These are phyloP conservation scores for Dryoscopus gambensis DNA, from an alignment of 2,113 vertebrate genomes.

Conservation along the genomic window DNA sequence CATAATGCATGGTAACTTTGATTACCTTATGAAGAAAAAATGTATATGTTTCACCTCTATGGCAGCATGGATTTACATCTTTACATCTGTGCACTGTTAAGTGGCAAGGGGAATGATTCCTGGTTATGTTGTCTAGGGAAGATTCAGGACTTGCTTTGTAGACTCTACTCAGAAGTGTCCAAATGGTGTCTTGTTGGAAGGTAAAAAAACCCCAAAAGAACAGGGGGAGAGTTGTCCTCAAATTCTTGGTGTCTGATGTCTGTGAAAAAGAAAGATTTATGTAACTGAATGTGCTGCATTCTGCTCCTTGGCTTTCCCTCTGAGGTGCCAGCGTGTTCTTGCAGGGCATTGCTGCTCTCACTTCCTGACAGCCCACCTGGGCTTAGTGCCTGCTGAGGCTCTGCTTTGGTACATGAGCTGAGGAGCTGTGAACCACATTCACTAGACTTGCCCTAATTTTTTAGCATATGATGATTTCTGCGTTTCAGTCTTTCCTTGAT, in stretches of 20 bases:
- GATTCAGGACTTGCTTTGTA: not conserved
- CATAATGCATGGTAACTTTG: not conserved
- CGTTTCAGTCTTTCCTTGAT: not conserved
- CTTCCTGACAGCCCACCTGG: not conserved
- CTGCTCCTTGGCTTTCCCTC: not conserved
- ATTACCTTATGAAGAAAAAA: not conserved
- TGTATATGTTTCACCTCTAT: rapidly evolving
- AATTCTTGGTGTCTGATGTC: not conserved
- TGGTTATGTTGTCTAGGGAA: not conserved
- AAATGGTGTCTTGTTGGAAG: not conserved
- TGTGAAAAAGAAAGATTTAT: not conserved
- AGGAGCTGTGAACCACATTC: not conserved
- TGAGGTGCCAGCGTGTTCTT: not conserved
- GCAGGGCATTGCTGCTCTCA: not conserved
- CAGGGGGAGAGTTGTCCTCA: not conserved
- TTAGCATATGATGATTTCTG: not conserved
- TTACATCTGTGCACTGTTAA: not conserved
- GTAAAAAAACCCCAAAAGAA: not conserved
- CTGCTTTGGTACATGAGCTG: not conserved
- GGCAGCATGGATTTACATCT: not conserved
- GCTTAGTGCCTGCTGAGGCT: not conserved
- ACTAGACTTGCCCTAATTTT: not conserved
- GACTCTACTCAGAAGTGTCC: not conserved
- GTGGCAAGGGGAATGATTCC: not conserved
- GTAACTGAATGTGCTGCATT: not conserved